Base-by-base conservation (phyloP, 2,888 invertebrate genomes). In the Rotaria sp. region DNA sequence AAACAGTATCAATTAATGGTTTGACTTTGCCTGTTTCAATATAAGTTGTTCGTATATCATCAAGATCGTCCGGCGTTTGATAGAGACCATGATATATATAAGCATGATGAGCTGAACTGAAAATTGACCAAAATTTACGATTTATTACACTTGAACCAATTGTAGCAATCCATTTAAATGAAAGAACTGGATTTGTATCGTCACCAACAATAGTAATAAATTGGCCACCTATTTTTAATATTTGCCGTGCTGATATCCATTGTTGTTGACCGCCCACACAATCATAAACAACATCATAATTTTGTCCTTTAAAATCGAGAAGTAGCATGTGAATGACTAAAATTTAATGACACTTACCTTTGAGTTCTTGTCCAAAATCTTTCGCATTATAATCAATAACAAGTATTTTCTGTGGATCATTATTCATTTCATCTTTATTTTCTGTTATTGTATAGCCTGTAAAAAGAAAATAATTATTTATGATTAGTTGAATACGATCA, bases 211-310 rank as follows among this genome's bases (percentile, higher is more conserved):
- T 38, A 74, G 74, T 74, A 67, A 67, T 67, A 67, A 67, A 67
- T n/a, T 67, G 67, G 30, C 67, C 67, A 67, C 67, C 67, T n/a
- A 38, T 13, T 38, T 38, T 74, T 7, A 74, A 38, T 74, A 74
- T 74, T 38, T 74, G 74, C 38, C 38, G 30, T 35, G 74, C 74
- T 8, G 74, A 74, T 74, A 18, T 35, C 74, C 74, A 74, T 74
- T 74, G 74, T 74, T 74, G 35, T 74, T 74, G 2, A 38, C 74
- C 74, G 18, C 74, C 74, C 38, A 74, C 74, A 74, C 74, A 74
- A 74, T 74, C 74, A 74, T 21, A 74, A 21, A 74, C 74, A 74
- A 74, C 74, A 74, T 74, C 74, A 74, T 74, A 74, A 74, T 74
- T 10, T 38, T 74, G 18, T 18, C 74, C 74, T 74, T 35, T n/a